Conservation (phyloP, 2,888 invertebrate species). For the Andrena minutula region DNA sequence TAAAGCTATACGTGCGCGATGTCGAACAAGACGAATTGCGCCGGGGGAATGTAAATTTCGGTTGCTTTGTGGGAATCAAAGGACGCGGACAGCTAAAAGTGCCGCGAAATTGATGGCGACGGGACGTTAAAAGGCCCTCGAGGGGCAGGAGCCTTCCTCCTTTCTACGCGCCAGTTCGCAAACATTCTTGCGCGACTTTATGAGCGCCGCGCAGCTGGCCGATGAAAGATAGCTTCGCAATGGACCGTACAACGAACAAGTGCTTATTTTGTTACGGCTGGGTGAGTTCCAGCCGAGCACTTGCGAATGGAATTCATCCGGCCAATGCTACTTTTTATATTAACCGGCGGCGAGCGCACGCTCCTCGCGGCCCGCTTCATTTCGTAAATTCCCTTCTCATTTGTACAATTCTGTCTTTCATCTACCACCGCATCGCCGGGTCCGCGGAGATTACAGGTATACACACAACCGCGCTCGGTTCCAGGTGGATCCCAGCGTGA, state of each 20-base stretch:
- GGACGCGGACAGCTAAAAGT: slow-evolving; percentile 20
- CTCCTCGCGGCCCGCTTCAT: slow-evolving; percentile 16
- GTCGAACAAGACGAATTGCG: slow-evolving; percentile 38
- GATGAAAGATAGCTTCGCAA: not conserved
- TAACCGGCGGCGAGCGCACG: not conserved
- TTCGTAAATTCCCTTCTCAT: slow-evolving; percentile 44
- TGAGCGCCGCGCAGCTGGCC: too few species aligned
- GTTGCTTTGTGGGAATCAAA: slow-evolving; percentile 8
- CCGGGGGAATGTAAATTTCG: slow-evolving; percentile 35
- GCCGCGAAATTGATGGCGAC: slow-evolving; percentile 21
- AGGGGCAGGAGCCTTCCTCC: not conserved
- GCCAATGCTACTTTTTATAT: slow-evolving; percentile 20
- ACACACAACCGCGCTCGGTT: slow-evolving; percentile 17
- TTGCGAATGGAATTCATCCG: not conserved
- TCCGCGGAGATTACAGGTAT: slow-evolving; percentile 26
- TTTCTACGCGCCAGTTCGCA: not conserved
- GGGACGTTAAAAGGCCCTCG: slow-evolving; percentile 7
- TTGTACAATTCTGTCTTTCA: slow-evolving; percentile 46
- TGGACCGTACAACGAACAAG: slow-evolving; percentile 9
- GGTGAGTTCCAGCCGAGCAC: slow-evolving; percentile 1
- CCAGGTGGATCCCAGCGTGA: slow-evolving; percentile 33
- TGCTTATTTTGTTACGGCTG: slow-evolving; percentile 8
- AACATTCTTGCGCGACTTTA: not conserved
- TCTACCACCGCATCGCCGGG: slow-evolving; percentile 19
- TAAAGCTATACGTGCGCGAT: not conserved